Percentiles rank a stretch among this genome's conserved stretches.
Conservation (phyloP, 2,888 invertebrate genomes). For the Zygaena filipendulae region DNA sequence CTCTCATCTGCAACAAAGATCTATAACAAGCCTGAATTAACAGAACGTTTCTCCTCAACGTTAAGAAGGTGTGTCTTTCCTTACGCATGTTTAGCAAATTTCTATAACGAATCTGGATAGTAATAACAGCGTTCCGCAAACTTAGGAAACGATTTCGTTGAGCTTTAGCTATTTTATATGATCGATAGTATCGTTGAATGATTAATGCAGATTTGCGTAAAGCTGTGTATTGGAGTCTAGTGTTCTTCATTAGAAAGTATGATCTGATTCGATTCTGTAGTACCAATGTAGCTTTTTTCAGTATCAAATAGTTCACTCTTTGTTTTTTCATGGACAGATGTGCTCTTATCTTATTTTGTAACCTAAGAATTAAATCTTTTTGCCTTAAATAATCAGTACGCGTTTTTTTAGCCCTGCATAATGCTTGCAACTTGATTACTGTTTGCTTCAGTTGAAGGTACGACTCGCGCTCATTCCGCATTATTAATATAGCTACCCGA, state of each 20-base stretch:
- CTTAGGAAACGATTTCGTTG: conserved; percentile 19
- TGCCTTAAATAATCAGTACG: conserved; percentile 35
- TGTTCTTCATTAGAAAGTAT: conserved; percentile 28
- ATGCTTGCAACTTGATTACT: conserved; percentile 51
- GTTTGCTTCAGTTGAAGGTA: conserved; percentile 34
- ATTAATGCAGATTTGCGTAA: conserved; percentile 28
- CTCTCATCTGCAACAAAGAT: conserved; percentile 25
- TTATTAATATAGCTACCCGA: conserved; percentile 33
- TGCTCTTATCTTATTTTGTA: conserved; percentile 65
- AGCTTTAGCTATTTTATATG: conserved; percentile 20
- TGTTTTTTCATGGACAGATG: conserved; percentile 36
- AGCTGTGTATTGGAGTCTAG: conserved; percentile 24
- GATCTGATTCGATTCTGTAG: conserved; percentile 63
- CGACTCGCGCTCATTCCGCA: conserved; percentile 34
- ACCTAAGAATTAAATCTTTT: conserved; percentile 31
- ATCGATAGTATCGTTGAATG: conserved; percentile 29
- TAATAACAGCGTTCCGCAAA: conserved; percentile 25
- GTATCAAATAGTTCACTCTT: conserved; percentile 35
- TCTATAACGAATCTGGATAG: conserved; percentile 44
- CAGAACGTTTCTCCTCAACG: conserved; percentile 28
- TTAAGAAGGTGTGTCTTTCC: conserved; percentile 25
- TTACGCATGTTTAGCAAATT: conserved; percentile 37
- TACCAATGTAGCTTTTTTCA: conserved; percentile 37
- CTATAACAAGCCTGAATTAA: conserved; percentile 33
- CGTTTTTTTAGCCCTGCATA: conserved; percentile 46